Percentiles rank a stretch among this genome's conserved stretches.
Conservation (phyloP, 2,888 invertebrate genomes). For the Ophion ellenae region DNA sequence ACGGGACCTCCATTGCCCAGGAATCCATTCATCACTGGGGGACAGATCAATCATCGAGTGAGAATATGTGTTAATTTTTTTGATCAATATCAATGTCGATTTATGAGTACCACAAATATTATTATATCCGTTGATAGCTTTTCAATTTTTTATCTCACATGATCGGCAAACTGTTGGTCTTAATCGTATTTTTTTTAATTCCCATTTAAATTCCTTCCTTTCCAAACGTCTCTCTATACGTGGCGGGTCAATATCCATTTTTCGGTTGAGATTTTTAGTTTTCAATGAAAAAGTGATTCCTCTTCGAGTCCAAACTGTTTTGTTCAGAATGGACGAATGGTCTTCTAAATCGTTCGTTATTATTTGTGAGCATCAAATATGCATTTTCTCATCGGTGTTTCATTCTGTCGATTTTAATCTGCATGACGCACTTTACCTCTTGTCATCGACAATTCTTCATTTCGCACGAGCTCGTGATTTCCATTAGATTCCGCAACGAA, state of each 20-base stretch:
- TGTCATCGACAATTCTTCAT: not conserved
- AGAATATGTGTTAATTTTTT: not conserved
- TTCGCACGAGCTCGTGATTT: not conserved
- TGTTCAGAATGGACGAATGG: not conserved
- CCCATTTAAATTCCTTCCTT: not conserved
- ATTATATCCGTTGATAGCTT: not conserved
- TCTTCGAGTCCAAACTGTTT: not conserved
- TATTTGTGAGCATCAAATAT: not conserved
- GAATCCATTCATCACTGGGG: constrained; percentile 87
- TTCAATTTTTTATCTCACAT: not conserved
- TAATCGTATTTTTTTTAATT: no score
- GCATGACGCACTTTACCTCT: not conserved
- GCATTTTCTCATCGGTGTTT: not conserved
- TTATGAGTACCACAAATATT: not conserved
- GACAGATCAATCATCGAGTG: constrained; percentile 87
- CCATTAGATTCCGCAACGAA: not conserved
- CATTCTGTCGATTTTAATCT: not conserved
- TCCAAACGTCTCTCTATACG: no score
- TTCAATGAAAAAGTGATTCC: not conserved
- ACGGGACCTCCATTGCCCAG: constrained; percentile 85
- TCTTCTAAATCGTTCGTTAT: not conserved
- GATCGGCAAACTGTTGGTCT: not conserved
- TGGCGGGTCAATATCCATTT: no score
- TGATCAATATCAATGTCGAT: not conserved
- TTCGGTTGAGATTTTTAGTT: not conserved